Percentiles rank a stretch among this genome's conserved stretches.
Evolutionary conservation across 2,888 invertebrate species (phyloP).

Genomic region (Pseudococcus longispinus): DNA sequence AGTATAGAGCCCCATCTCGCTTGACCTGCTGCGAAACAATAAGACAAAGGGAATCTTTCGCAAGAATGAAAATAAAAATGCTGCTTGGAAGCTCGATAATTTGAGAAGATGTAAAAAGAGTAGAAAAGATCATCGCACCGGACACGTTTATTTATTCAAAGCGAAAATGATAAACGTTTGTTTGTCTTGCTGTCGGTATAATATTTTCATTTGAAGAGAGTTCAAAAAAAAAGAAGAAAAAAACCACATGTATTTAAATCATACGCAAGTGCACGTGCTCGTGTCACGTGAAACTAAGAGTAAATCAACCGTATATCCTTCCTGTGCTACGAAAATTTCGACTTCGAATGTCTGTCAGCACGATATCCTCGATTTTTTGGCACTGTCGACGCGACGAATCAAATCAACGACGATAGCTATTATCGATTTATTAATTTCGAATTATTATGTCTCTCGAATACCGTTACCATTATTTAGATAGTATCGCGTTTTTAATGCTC

Average conservation of each 20-base stretch:
- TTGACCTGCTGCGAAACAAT: conserved; percentile 14
- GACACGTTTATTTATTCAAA: conserved; percentile 13
- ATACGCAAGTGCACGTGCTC: conserved; percentile 37
- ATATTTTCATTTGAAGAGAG: not conserved
- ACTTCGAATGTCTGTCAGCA: conserved; percentile 32
- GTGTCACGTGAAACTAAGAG: conserved; percentile 20
- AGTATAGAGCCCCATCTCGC: not conserved
- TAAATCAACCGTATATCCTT: conserved; percentile 51
- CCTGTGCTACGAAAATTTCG: conserved; percentile 22
- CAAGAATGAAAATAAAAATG: conserved; percentile 26
- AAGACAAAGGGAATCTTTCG: not conserved
- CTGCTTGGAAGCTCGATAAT: not conserved
- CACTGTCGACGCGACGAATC: conserved; percentile 1
- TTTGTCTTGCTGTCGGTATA: not conserved
- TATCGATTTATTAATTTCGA: conserved; percentile 29
- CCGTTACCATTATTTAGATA: conserved; percentile 7
- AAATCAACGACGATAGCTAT: not conserved
- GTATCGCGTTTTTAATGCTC: not conserved
- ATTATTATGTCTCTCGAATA: not conserved
- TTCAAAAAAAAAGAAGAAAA: not conserved
- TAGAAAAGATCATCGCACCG: not conserved
- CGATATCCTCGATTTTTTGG: conserved; percentile 45
- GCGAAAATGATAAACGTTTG: conserved; percentile 12
- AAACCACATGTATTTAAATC: not conserved
- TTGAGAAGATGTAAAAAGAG: not conserved